Evolutionary conservation across 1,140 invertebrate genomes (phyloP), one percentile per base, ranked within the genome.

Genomic region (Trissolcus basalis): DNA sequence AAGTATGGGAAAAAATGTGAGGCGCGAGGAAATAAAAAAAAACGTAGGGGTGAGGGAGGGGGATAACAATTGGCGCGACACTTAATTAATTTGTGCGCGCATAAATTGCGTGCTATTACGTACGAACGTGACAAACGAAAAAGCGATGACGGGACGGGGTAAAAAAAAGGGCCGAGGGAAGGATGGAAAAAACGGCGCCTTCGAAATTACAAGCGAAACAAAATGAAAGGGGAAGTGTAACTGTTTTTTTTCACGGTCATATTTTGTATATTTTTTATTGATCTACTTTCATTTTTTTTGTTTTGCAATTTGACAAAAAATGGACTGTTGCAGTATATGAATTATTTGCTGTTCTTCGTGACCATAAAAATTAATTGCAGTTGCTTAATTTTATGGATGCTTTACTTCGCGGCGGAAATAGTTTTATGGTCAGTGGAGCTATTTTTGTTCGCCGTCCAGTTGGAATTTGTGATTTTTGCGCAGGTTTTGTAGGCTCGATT

Each of bases 81-180:
- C 50, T 64, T 64, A 67, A 67, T 67, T 67, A 68, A 68, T 58
- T 68, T 68, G 19, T 48, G n/a, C 47, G 51, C 59, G 49, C 58
- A 71, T 58, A 63, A 71, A 61, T 55, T 61, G 43, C 39, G 44
- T 19, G 58, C 49, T 47, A 44, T 56, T 71, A 55, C 68, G 59
- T 53, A 51, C 59, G 44, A 58, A 53, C 53, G 51, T 49, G 59
- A 58, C 53, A 58, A 49, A 64, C 32, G 43, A 71, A 64, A 58
- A 71, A 36, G 39, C 32, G 14, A 50, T 43, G 68, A 56, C 56
- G 35, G 27, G 12, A 43, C 19, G 43, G 43, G 12, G 48, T 56
- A 67, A 67, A 67, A 33, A 33, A 13, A 12, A 27, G 32, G 47
- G 61, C 14, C 36, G 9, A 39, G 43, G 44, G 41, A 63, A 71